Conservation (phyloP, 2,113 vertebrate species). For the Menidia beryllina region DNA sequence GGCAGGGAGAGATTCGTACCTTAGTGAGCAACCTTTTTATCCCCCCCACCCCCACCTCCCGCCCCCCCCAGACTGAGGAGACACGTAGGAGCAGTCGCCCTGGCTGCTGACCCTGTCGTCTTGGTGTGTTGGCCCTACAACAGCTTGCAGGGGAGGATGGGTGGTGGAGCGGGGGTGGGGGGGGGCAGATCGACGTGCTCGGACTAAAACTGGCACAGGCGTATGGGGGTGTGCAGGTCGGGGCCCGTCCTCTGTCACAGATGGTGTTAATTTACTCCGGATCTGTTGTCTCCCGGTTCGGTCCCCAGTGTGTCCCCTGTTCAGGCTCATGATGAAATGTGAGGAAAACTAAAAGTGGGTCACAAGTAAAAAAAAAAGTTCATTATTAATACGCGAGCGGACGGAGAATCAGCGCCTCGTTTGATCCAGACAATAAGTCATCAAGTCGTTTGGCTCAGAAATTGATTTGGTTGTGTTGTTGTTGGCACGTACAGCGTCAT, state of each 20-base stretch:
- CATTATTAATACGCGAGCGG: background rate
- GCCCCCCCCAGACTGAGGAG: constrained; percentile 50
- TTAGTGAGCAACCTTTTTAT: constrained; percentile 69
- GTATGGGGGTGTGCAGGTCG: constrained; percentile 10
- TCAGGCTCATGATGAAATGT: background rate
- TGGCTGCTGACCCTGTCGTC: constrained; percentile 54
- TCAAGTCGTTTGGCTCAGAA: background rate
- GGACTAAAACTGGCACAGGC: constrained; percentile 11
- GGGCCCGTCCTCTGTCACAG: constrained; percentile 4
- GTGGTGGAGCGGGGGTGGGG: constrained; percentile 9
- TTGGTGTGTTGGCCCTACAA: constrained; percentile 18
- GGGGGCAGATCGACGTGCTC: constrained; percentile 6
- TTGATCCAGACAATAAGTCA: background rate
- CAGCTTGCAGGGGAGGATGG: background rate
- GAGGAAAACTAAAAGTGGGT: background rate
- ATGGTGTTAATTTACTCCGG: constrained; percentile 20
- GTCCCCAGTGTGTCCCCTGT: background rate
- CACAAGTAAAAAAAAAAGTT: background rate
- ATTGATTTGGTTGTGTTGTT: too few species aligned
- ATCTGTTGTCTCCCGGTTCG: constrained; percentile 7
- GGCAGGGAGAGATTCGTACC: constrained; percentile 68
- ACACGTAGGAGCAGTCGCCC: constrained; percentile 52
- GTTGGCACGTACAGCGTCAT: background rate
- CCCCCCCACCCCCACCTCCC: too few species aligned
- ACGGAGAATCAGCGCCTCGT: background rate